Conservation (phyloP, 2,113 vertebrate genomes). For the Cephalopholis sonnerati region DNA sequence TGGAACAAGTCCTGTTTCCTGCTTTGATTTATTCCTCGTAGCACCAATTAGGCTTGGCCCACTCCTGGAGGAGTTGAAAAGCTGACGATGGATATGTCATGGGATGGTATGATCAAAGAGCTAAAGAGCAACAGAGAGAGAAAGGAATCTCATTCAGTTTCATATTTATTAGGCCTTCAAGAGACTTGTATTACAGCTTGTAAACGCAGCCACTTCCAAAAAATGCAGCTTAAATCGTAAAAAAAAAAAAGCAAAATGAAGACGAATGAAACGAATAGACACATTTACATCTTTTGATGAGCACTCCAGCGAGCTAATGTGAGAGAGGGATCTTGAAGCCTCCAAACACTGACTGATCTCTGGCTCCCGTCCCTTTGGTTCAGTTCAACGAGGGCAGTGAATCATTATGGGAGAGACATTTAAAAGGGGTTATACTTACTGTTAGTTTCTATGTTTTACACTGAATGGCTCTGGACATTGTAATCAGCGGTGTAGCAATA, state of each 20-base stretch:
- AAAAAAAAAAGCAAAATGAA: slow-evolving; percentile 70
- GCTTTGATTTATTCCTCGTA: slow-evolving; percentile 85
- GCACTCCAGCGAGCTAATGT: slow-evolving; percentile 72
- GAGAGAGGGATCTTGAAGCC: slow-evolving; percentile 69
- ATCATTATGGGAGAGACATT: slow-evolving; percentile 60
- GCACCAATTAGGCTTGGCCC: slow-evolving; percentile 82
- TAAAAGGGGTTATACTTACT: slow-evolving; percentile 53
- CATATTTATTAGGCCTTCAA: slow-evolving; percentile 82
- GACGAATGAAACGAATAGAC: slow-evolving; percentile 76
- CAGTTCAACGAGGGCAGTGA: slow-evolving; percentile 75
- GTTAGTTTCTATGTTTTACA: slow-evolving; percentile 47
- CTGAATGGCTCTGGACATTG: slow-evolving; percentile 51
- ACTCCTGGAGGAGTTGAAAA: slow-evolving; percentile 80
- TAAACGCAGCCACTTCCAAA: slow-evolving; percentile 66
- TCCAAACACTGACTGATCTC: slow-evolving; percentile 71
- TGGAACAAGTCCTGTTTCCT: slow-evolving; percentile 76
- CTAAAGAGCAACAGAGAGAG: slow-evolving; percentile 59
- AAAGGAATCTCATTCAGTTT: slow-evolving; percentile 75
- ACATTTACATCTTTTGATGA: slow-evolving; percentile 76
- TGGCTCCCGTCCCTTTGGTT: slow-evolving; percentile 54
- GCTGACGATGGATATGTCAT: slow-evolving; percentile 82
- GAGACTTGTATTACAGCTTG: slow-evolving; percentile 78
- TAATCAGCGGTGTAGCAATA: slow-evolving; percentile 50
- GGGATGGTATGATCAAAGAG: slow-evolving; percentile 83
- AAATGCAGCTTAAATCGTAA: slow-evolving; percentile 75